Evolutionary conservation across 2,888 invertebrate genomes (phyloP), one percentile per base, ranked within the genome.

Genomic region (Eristalis intricaria): DNA sequence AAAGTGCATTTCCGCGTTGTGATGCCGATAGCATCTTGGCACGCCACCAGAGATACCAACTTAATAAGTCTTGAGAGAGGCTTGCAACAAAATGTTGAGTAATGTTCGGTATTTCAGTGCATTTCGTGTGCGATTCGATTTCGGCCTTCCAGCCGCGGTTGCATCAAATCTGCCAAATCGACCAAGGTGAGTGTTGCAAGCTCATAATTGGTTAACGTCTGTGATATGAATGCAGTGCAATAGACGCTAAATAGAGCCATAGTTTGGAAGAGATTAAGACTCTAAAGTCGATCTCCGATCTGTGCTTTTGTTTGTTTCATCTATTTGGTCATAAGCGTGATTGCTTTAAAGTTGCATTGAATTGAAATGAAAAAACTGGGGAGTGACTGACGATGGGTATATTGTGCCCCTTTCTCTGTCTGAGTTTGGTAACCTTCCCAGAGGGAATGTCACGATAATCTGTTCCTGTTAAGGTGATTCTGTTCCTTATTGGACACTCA

Each of bases 1-100:
- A 50, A 50, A 50, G n/a, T 73, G 38, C 58, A 43, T 73, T 68
- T 68, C 50, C 50, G 50, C 50, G 8, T 19, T 19, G 19, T 8
- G 50, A n/a, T 50, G 50, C 50, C 8, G 50, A 50, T 50, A 19
- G 50, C 10, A 50, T 50, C 50, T 50, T 19, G 50, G 50, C 50
- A 50, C 50, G 50, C 50, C 50, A 50, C 50, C 50, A 50, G 19
- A 50, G 19, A 50, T 7, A 8, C 19, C 50, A 19, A 19, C 2
- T 19, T 50, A 19, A 50, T 50, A 50, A 8, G 7, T 50, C 50
- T 50, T 50, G 4, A 50, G 50, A 19, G 19, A 8, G 19, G 50
- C 19, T 19, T 19, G 50, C 50, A 50, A 50, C 19, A 50, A 32
- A 32, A 1, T n/a, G 19, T 50, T 50, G n/a, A 19, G 50, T 50